These are phyloP conservation scores for Lysiphlebus fabarum DNA, from an alignment of 1,140 invertebrate species.

Conservation along the genomic window DNA sequence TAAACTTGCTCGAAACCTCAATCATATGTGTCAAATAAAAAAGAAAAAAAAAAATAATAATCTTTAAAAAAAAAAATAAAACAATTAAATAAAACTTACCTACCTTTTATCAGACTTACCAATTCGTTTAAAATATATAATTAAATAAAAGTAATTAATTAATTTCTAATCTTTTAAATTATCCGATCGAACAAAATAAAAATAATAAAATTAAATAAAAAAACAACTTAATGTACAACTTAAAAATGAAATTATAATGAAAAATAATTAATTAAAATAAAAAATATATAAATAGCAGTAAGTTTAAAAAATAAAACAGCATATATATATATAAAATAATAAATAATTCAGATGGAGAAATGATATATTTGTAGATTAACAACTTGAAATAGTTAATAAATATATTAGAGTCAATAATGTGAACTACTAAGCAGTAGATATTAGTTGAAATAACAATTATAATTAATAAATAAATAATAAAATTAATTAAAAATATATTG, in stretches of 20 bases:
- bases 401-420: slow-evolving; percentile 51
- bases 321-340: too few relatives aligned
- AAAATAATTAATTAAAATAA: slow-evolving; percentile 20
- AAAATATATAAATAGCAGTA: slow-evolving; percentile 13
- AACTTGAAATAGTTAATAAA: slow-evolving; percentile 37
- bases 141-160: slow-evolving; percentile 9
- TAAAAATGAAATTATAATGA: slow-evolving; percentile 17
- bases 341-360: neutral
- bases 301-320: neutral
- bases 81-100: too few relatives aligned
- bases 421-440: slow-evolving; percentile 43
- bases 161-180: neutral
- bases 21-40: slow-evolving; percentile 51
- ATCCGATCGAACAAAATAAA: too few relatives aligned
- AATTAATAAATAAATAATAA: slow-evolving; percentile 1
- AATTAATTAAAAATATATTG: neutral
- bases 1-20: slow-evolving; percentile 51
- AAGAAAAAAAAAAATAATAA: slow-evolving; percentile 33
- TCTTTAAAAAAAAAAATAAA: too few relatives aligned
- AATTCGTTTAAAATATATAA: slow-evolving; percentile 20
- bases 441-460: slow-evolving; percentile 15
- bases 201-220: slow-evolving; percentile 1
- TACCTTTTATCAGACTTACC: slow-evolving; percentile 40
- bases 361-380: slow-evolving; percentile 52
- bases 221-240: slow-evolving; percentile 18